phyloP scores from a whole-genome alignment of 2,888 invertebrate species.

The Laspeyria flexula region DNA sequence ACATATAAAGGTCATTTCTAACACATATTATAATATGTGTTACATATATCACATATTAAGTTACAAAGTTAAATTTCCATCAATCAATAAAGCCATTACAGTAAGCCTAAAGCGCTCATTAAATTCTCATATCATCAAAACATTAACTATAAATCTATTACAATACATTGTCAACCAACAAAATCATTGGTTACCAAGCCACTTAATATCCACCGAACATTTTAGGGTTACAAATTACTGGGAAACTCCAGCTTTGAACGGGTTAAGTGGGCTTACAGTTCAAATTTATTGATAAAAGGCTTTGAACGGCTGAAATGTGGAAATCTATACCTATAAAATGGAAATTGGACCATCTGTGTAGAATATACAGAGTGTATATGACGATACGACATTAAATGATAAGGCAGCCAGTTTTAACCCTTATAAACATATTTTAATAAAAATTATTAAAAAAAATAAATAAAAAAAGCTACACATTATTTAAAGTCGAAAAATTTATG shows the following conservation, averaged over 20 bases:
- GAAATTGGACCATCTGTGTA: conserved; percentile 25
- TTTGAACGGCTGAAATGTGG: conserved; percentile 50
- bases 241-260: conserved; percentile 37
- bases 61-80: not conserved
- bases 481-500: too few relatives aligned
- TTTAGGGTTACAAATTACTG: conserved; percentile 54
- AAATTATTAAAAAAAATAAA: too few relatives aligned
- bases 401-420: too few relatives aligned
- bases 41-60: too few relatives aligned
- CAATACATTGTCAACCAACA: conserved; percentile 17
- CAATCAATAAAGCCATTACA: not conserved
- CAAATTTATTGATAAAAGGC: conserved; percentile 60
- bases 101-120: not conserved
- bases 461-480: too few relatives aligned
- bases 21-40: too few relatives aligned
- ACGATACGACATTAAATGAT: too few relatives aligned
- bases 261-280: conserved; percentile 51
- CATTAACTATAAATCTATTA: conserved; percentile 8
- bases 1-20: too few relatives aligned
- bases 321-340: conserved; percentile 39
- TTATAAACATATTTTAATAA: too few relatives aligned
- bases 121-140: conserved; percentile 1
- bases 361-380: too few relatives aligned
- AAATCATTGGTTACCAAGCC: conserved; percentile 39
- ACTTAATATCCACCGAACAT: conserved; percentile 34